phyloP scores from a whole-genome alignment of 2,888 invertebrate species.

The Sarcophaga carnaria region DNA sequence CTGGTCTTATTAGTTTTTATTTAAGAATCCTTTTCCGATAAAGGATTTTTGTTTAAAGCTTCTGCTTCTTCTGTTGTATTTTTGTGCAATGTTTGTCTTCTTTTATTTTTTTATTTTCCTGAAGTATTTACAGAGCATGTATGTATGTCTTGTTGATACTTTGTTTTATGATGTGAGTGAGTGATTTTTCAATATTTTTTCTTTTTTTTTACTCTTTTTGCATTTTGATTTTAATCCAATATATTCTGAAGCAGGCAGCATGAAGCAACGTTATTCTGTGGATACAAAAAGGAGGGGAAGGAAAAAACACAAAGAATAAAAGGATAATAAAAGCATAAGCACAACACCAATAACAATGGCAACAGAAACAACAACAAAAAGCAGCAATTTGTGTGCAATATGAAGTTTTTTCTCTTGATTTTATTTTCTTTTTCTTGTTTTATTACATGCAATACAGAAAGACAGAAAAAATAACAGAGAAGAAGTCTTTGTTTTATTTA shows the following conservation, averaged over 20 bases:
- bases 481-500: slow-evolving; percentile 63
- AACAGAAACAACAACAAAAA: slow-evolving; percentile 7
- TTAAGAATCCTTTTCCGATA: slow-evolving; percentile 46
- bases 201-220: slow-evolving; percentile 19
- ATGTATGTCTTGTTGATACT: slow-evolving; percentile 27
- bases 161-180: slow-evolving; percentile 59
- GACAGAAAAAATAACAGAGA: neutral
- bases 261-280: slow-evolving; percentile 31
- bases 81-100: slow-evolving; percentile 43
- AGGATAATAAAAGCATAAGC: slow-evolving; percentile 2
- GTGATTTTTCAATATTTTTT: slow-evolving; percentile 56
- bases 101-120: neutral
- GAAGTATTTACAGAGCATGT: neutral
- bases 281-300: slow-evolving; percentile 9
- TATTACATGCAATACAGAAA: no score
- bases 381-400: slow-evolving; percentile 38
- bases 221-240: slow-evolving; percentile 62
- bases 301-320: neutral
- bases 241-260: slow-evolving; percentile 20
- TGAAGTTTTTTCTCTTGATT: slow-evolving; percentile 23
- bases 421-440: slow-evolving; percentile 25
- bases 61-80: neutral
- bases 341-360: slow-evolving; percentile 10
- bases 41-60: slow-evolving; percentile 45
- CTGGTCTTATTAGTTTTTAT: slow-evolving; percentile 49